Percentiles rank a stretch among this genome's conserved stretches.
phyloP scores from a whole-genome alignment of 2,797 vertebrate species.

The Thripadectes ignobilis region DNA sequence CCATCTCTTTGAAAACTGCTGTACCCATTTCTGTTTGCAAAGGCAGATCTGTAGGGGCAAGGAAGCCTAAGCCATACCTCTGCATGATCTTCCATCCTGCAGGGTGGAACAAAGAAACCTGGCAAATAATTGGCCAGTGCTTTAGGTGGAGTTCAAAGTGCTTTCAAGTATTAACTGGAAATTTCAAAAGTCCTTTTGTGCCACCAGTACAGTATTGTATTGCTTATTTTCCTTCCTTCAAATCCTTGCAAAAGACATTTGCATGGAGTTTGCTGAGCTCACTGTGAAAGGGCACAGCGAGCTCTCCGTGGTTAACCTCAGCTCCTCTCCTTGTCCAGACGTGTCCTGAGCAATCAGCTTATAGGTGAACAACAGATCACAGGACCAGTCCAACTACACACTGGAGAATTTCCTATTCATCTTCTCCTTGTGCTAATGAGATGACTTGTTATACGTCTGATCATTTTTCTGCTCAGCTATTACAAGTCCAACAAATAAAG shows the following conservation, averaged over 20 bases:
- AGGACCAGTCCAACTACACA: not conserved
- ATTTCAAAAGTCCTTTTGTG: constrained; percentile 31
- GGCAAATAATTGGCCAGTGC: not conserved
- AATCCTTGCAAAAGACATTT: constrained; percentile 26
- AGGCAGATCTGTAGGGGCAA: not conserved
- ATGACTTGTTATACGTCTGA: not conserved
- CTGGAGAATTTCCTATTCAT: not conserved
- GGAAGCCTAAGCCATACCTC: not conserved
- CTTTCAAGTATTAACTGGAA: constrained; percentile 28
- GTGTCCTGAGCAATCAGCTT: constrained; percentile 2
- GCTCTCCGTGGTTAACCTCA: not conserved
- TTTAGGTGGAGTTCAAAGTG: not conserved
- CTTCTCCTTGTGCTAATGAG: not conserved
- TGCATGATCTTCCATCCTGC: not conserved
- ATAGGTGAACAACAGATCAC: constrained; percentile 9
- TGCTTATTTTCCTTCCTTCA: not conserved
- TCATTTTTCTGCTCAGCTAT: not conserved
- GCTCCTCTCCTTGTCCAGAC: constrained; percentile 38
- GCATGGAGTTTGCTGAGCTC: constrained; percentile 42
- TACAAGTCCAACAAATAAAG: not conserved
- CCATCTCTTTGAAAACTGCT: not conserved
- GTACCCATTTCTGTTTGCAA: not conserved
- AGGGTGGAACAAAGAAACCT: not conserved
- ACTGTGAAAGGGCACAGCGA: not conserved
- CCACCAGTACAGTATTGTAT: not conserved